phyloP scores from a whole-genome alignment of 2,797 vertebrate genomes.

The Eleutherodactylus coqui region DNA sequence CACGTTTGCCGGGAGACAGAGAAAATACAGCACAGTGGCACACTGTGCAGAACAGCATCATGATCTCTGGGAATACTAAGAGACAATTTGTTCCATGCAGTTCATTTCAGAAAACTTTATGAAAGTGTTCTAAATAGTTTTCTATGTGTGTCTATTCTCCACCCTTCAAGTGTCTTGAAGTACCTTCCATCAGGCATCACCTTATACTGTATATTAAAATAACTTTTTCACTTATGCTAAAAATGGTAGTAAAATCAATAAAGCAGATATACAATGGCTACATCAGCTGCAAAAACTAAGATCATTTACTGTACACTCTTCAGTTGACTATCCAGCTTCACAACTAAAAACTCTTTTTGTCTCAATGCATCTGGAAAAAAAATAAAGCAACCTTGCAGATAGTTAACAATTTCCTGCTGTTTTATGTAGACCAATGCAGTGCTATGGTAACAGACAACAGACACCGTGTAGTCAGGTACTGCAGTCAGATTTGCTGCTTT shows the following conservation, averaged over 20 bases:
- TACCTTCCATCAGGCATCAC: background rate
- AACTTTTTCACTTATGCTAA: background rate
- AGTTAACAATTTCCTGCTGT: too few species aligned
- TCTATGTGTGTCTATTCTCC: constrained; percentile 16
- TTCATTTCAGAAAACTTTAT: constrained; percentile 14
- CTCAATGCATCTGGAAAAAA: too few species aligned
- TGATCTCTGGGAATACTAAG: constrained; percentile 43
- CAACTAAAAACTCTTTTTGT: too few species aligned
- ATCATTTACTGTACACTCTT: background rate
- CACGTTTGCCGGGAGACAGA: constrained; percentile 56
- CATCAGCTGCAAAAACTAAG: too few species aligned
- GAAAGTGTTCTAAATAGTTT: constrained; percentile 36
- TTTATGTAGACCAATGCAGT: too few species aligned
- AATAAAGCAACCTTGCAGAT: too few species aligned
- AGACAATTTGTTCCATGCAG: constrained; percentile 37
- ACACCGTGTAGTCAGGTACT: too few species aligned
- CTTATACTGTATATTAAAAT: background rate
- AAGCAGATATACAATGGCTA: background rate
- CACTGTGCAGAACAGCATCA: constrained; percentile 34
- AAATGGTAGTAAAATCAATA: background rate
- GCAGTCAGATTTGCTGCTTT: too few species aligned
- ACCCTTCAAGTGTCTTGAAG: background rate
- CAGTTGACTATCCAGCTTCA: too few species aligned
- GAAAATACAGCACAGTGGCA: constrained; percentile 44
- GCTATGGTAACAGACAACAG: too few species aligned